These are phyloP conservation scores for Halichondria panicea DNA, from an alignment of 37 sponge, comb jelly and placozoan genomes.

Conservation along the genomic window DNA sequence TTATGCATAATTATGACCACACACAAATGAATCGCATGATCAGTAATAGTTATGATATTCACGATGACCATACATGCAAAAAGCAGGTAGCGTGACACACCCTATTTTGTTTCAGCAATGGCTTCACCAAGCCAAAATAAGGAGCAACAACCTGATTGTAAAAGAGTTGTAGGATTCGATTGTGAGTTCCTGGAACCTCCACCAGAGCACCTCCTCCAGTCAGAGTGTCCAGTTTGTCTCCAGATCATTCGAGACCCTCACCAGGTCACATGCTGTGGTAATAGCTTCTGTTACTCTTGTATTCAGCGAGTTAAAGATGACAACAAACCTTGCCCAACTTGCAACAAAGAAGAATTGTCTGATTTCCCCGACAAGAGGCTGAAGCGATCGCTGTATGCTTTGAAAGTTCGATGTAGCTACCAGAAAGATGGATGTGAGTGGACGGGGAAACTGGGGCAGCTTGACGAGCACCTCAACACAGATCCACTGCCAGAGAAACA, in stretches of 20 bases:
- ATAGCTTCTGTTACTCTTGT: slow-evolving; percentile 31
- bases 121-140: too few relatives aligned
- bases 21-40: too few relatives aligned
- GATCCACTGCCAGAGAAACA: not conserved
- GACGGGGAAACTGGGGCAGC: slow-evolving; percentile 21
- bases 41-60: too few relatives aligned
- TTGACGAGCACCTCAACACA: slow-evolving; percentile 18
- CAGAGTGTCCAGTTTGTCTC: slow-evolving; percentile 31
- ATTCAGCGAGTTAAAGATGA: not conserved
- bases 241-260: slow-evolving; percentile 30
- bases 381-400: slow-evolving; percentile 6
- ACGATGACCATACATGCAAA: too few relatives aligned
- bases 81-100: too few relatives aligned
- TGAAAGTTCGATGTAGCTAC: slow-evolving; percentile 1
- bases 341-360: slow-evolving; percentile 12
- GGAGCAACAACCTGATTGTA: too few relatives aligned
- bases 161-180: too few relatives aligned
- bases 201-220: slow-evolving; percentile 7
- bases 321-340: slow-evolving; percentile 16
- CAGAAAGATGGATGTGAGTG: slow-evolving; percentile 34
- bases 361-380: slow-evolving; percentile 11
- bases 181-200: slow-evolving; percentile 25
- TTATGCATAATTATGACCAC: too few relatives aligned
- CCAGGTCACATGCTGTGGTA: slow-evolving; percentile 34
- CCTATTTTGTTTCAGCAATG: too few relatives aligned